These are phyloP conservation scores for Eristalinus aeneus DNA, from an alignment of 2,888 invertebrate species.

Conservation along the genomic window DNA sequence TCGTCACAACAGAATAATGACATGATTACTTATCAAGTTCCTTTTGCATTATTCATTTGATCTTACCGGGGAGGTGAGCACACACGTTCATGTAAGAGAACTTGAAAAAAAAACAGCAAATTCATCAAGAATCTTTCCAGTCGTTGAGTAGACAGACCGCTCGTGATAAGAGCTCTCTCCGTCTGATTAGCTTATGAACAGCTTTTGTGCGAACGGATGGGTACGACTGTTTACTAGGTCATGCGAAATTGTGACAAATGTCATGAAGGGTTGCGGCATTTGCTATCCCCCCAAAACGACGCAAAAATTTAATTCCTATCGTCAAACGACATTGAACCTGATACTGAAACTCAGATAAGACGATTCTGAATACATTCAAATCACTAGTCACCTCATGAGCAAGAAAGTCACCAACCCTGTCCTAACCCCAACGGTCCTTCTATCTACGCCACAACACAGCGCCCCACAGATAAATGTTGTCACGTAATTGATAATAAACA, in stretches of 20 bases:
- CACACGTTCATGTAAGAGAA: not conserved
- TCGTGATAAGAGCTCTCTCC: not conserved
- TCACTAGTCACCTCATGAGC: conserved; percentile 10
- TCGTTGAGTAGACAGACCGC: not conserved
- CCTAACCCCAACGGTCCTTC: not conserved
- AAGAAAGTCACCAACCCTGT: not conserved
- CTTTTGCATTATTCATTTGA: conserved; percentile 7
- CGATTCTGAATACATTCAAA: not conserved
- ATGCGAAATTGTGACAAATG: not conserved
- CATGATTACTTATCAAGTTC: not conserved
- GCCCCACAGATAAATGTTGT: conserved; percentile 3
- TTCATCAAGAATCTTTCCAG: not conserved
- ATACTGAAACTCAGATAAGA: conserved; percentile 27
- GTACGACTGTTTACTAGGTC: not conserved
- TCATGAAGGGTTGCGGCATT: not conserved
- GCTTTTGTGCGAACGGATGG: not conserved
- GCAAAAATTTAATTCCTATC: not conserved
- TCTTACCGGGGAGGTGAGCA: conserved; percentile 9
- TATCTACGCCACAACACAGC: conserved; percentile 1
- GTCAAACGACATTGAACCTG: conserved; percentile 37
- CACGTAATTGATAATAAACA: conserved; percentile 18
- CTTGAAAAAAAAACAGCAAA: not conserved
- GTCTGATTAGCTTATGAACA: not conserved
- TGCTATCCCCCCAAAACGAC: not conserved
- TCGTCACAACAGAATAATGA: not conserved